Evolutionary conservation across 37 sponge, comb jelly and placozoan species (phyloP), one percentile per base, ranked within the genome.

Genomic region (Halisarca cf. caerulea): DNA sequence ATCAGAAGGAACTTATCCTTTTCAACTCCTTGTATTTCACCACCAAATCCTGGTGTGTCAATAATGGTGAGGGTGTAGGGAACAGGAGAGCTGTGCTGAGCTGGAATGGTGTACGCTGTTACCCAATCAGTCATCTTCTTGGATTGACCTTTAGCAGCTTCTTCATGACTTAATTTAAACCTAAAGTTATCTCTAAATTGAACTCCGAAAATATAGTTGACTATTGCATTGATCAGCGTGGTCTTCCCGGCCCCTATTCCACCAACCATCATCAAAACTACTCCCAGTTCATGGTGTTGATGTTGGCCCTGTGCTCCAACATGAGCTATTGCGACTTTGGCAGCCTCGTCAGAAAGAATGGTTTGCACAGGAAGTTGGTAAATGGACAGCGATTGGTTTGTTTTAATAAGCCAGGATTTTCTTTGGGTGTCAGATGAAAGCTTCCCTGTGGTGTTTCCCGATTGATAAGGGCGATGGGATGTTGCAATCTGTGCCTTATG

Each of bases 201-300:
- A 20, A 93, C 90, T 0, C 94, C 94, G 66, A 87, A 60, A 21
- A 90, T 23, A 79, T 87, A 90, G 38, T 93, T 93, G 62, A 57
- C 85, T 34, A 93, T 81, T 6, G 88, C 90, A 82, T 93, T 89
- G 80, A 93, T 93, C 23, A 93, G 79, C 11, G 94, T 89, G 32
- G 73, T 93, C 66, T 93, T 93, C 21, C 94, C 94, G 15, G 90
- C 82, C 18, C 94, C 94, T 53, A 90, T 90, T 7, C 90, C 94
- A 32, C 94, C 94, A 17, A 93, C 85, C 11, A 93, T 54, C 94
- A 93, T 90, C 27, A 93, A 17, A 0, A 93, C 94, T 28, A 75
- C 86, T 61, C 59, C 77, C 11, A 11, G 51, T n/a, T n/a, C n/a
- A n/a, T n/a, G n/a, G n/a, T n/a, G n/a, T n/a, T n/a, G n/a, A n/a